Conservation (phyloP, 2,888 invertebrate genomes). For the Brenthis hecate region DNA sequence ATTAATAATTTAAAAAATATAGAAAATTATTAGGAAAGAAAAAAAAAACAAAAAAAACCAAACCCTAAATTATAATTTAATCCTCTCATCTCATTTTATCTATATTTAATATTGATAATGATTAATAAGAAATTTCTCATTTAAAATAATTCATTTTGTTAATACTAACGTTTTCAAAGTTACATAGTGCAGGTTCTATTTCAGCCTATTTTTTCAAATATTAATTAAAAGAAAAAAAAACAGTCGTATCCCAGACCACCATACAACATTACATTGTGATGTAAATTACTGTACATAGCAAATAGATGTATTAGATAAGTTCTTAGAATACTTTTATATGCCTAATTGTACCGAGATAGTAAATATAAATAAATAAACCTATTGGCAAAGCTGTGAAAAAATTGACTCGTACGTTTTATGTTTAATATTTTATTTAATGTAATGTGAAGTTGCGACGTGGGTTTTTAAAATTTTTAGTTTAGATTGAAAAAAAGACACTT, state of each 20-base stretch:
- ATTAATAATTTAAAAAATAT: too few relatives aligned
- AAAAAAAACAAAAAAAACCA: too few relatives aligned
- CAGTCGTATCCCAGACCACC: conserved; percentile 53
- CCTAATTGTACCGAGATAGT: conserved; percentile 36
- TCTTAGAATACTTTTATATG: background rate
- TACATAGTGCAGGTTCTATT: conserved; percentile 2
- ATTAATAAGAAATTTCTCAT: too few relatives aligned
- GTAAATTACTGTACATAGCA: conserved; percentile 80
- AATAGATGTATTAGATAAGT: conserved; percentile 62
- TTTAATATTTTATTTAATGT: conserved; percentile 65
- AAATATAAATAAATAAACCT: conserved; percentile 53
- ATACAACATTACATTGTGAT: conserved; percentile 71
- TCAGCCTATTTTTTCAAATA: background rate
- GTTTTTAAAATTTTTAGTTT: conserved; percentile 38
- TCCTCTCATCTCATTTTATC: too few relatives aligned
- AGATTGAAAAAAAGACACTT: conserved; percentile 53
- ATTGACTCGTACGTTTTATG: conserved; percentile 59
- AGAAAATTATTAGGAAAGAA: too few relatives aligned
- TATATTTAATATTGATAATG: too few relatives aligned
- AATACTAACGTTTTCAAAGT: background rate
- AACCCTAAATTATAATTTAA: too few relatives aligned
- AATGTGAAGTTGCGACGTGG: conserved; percentile 67
- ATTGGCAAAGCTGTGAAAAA: conserved; percentile 59
- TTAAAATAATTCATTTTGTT: too few relatives aligned
- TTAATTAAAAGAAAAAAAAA: conserved; percentile 3